phyloP scores from a whole-genome alignment of 2,888 invertebrate species.

The Parelbella ahira region DNA sequence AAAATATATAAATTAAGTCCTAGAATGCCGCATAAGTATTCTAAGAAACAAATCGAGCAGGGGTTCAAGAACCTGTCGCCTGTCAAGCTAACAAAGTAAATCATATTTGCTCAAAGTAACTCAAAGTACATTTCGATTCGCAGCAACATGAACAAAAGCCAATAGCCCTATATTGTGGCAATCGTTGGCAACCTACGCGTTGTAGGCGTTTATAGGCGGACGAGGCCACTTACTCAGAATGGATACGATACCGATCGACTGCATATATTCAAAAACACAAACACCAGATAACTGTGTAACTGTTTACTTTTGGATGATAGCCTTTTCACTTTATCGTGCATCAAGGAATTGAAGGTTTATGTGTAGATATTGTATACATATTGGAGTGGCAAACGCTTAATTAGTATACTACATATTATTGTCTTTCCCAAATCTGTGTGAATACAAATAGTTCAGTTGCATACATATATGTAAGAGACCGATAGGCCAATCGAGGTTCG shows the following conservation, averaged over 20 bases:
- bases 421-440: background rate
- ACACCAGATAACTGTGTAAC: constrained; percentile 16
- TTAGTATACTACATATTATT: too few relatives aligned
- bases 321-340: constrained; percentile 4
- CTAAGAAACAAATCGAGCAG: too few relatives aligned
- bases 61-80: constrained; percentile 2
- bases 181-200: constrained; percentile 27
- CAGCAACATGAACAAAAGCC: constrained; percentile 23
- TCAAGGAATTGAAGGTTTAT: constrained; percentile 15
- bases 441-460: constrained; percentile 18
- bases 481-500: constrained; percentile 37
- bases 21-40: too few relatives aligned
- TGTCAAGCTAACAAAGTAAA: constrained; percentile 5
- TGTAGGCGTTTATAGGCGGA: constrained; percentile 27
- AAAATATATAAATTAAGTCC: too few relatives aligned
- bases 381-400: constrained; percentile 8
- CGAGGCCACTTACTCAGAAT: constrained; percentile 22
- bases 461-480: constrained; percentile 36
- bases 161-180: constrained; percentile 23
- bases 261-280: constrained; percentile 20
- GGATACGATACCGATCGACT: constrained; percentile 22
- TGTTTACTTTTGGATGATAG: constrained; percentile 12
- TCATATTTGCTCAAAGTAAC: constrained; percentile 13
- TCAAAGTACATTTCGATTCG: constrained; percentile 13
- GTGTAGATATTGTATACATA: background rate